Evolutionary conservation across 2,113 vertebrate genomes (phyloP).

Genomic region (Mesitornis unicolor): DNA sequence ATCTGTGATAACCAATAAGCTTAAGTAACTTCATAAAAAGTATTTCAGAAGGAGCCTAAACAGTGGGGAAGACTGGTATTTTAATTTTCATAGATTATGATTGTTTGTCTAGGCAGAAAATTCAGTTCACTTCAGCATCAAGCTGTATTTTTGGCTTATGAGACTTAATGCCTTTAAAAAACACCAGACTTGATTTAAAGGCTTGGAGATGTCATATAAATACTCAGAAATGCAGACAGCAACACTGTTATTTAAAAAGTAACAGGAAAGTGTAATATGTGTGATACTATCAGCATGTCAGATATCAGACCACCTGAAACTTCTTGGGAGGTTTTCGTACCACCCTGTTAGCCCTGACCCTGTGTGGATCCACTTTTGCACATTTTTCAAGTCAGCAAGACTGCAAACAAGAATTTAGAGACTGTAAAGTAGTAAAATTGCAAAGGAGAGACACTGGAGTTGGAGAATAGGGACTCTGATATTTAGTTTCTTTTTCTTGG

Average conservation of each 20-base stretch:
- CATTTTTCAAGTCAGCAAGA: conserved; percentile 6
- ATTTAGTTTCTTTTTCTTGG: conserved; percentile 67
- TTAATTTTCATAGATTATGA: conserved; percentile 1
- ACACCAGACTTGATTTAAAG: not conserved
- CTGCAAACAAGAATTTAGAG: conserved; percentile 4
- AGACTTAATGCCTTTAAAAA: not conserved
- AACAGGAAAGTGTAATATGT: not conserved
- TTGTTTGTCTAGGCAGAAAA: not conserved
- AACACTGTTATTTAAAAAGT: not conserved
- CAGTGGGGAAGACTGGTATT: not conserved
- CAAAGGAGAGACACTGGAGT: not conserved
- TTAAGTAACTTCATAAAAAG: not conserved
- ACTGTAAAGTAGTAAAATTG: conserved; percentile 5
- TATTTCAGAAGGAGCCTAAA: not conserved
- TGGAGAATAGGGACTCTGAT: conserved; percentile 12
- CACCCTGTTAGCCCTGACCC: not conserved
- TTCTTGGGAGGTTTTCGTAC: conserved; percentile 35
- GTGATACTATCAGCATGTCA: conserved; percentile 2
- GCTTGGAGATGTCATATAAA: not conserved
- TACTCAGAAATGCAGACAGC: conserved; percentile 3
- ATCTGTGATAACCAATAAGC: not conserved
- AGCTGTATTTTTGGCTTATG: not conserved
- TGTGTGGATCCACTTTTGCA: not conserved
- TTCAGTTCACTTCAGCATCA: not conserved
- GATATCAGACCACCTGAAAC: conserved; percentile 14